These are phyloP conservation scores for Malurus splendens DNA, from an alignment of 2,797 vertebrate genomes.

Conservation along the genomic window DNA sequence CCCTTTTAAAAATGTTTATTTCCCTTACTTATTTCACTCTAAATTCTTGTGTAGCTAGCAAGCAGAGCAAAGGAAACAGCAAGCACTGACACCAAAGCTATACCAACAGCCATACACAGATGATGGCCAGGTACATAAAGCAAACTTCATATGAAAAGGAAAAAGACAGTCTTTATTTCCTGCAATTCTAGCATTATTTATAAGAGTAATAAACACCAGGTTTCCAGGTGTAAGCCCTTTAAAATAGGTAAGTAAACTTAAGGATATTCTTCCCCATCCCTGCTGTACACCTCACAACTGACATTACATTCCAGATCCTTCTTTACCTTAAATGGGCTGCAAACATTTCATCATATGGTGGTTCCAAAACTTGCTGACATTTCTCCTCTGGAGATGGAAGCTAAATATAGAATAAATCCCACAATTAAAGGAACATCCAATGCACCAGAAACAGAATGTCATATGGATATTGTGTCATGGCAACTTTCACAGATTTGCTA, in stretches of 20 bases:
- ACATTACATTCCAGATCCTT: not conserved
- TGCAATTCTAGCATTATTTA: not conserved
- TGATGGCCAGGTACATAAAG: not conserved
- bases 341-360: constrained; percentile 94
- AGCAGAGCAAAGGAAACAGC: not conserved
- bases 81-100: not conserved
- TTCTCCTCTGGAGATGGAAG: constrained; percentile 87
- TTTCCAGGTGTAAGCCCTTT: not conserved
- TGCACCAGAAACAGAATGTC: not conserved
- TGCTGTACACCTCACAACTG: not conserved
- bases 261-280: not conserved
- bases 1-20: not conserved
- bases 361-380: constrained; percentile 92
- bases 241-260: not conserved
- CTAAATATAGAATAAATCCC: constrained; percentile 55
- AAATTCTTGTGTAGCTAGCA: not conserved
- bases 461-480: not conserved
- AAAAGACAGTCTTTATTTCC: not conserved
- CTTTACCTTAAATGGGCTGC: constrained; percentile 92
- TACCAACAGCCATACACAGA: not conserved
- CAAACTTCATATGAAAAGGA: not conserved
- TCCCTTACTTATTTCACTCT: not conserved
- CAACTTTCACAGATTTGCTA: not conserved
- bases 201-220: not conserved
- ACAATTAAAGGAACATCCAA: not conserved